Evolutionary conservation across 2,888 invertebrate species (phyloP).

Genomic region (Ormyrus pomaceus): DNA sequence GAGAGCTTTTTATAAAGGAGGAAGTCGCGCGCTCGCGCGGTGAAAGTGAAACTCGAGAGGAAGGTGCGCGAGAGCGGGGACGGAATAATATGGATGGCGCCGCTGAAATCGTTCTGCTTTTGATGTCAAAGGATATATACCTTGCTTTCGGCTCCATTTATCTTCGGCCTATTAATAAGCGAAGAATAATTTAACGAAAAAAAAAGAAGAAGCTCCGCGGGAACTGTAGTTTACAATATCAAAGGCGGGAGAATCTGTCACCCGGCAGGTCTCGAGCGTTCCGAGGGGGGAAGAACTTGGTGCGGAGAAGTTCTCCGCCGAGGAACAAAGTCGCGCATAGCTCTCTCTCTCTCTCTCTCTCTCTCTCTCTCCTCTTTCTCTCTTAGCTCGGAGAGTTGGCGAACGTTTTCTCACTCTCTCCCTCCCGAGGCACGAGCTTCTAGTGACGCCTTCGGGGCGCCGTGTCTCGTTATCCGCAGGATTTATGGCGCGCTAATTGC

Average conservation of each 20-base stretch:
- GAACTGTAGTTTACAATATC: too few relatives aligned
- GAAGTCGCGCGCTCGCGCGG: too few relatives aligned
- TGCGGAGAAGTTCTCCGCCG: slow-evolving; percentile 60
- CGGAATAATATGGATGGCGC: too few relatives aligned
- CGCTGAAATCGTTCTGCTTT: too few relatives aligned
- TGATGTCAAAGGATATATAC: too few relatives aligned
- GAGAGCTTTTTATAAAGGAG: too few relatives aligned
- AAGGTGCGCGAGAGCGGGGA: too few relatives aligned
- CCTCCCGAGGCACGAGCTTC: slow-evolving; percentile 38
- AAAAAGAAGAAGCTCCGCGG: too few relatives aligned
- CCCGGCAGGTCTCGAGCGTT: slow-evolving; percentile 46
- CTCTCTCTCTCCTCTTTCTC: slow-evolving; percentile 6
- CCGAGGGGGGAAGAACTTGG: slow-evolving; percentile 58
- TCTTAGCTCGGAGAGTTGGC: slow-evolving; percentile 58
- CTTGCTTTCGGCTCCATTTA: too few relatives aligned
- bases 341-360: slow-evolving; percentile 28
- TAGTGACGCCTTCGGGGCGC: slow-evolving; percentile 74
- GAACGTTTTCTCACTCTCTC: slow-evolving; percentile 43
- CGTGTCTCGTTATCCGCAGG: slow-evolving; percentile 73
- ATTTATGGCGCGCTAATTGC: slow-evolving; percentile 75
- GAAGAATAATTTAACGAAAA: too few relatives aligned
- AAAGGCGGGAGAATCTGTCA: slow-evolving; percentile 55
- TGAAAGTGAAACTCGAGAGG: too few relatives aligned
- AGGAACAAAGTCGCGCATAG: slow-evolving; percentile 58
- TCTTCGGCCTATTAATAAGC: too few relatives aligned